Base-by-base conservation (phyloP, 2,797 vertebrate genomes). In the Luscinia luscinia region DNA sequence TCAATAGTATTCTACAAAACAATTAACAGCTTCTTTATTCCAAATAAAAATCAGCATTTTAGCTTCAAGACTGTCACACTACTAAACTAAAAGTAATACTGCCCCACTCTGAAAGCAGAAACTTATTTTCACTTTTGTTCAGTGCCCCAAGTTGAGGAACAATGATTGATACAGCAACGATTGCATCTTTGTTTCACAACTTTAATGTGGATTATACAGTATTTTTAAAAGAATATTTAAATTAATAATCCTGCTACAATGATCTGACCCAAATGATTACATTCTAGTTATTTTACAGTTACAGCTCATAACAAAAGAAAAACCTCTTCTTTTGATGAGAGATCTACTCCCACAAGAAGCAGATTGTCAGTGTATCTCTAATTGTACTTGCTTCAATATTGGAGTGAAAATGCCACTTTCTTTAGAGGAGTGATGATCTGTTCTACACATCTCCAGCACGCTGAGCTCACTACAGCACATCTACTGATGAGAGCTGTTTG, bases 401-500 rank as follows among this genome's bases (percentile, higher is more conserved):
- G 61, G 45, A 90, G 19, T 52, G 48, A 90, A 95, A 95, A 90
- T 72, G 72, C 7, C 46, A 86, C 40, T 90, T 86, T 74, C 69
- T 87, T 85, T 43, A 81, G 55, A 75, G 66, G 36, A 90, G 81
- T 2, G 36, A 81, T 51, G 79, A 89, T 59, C 38, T 82, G 28
- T 87, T 89, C 77, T 43, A 85, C 61, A 68, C 54, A 81, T 83
- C 43, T 48, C 32, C 59, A 84, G 48, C 74, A 79, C 6, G 38
- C 52, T 68, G 90, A 95, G 70, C 77, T 90, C 63, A 67, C 90
- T 74, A 16, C 68, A 93, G 89, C 61, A 49, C 46, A 77, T 84
- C 89, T 87, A 72, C 77, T 93, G 90, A 93, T 38, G 23, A 51
- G 24, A 87, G 49, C 49, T 87, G 41, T 82, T 92, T 90, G 78